Evolutionary conservation across 2,113 vertebrate genomes (phyloP).

Genomic region (Micromys minutus): DNA sequence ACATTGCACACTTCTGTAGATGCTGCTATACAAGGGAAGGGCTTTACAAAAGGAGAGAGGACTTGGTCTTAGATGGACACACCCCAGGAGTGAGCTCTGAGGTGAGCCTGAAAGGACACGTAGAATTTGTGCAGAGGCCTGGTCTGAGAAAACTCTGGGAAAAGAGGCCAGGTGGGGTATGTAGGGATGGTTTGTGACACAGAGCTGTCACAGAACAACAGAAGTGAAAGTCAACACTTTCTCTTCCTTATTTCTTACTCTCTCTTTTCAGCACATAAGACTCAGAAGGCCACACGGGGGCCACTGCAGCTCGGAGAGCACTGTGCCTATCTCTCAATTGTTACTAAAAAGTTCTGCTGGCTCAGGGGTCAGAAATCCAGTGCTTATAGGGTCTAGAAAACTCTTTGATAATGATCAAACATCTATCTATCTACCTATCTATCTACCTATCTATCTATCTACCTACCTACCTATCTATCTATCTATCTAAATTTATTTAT

Average conservation of each 20-base stretch:
- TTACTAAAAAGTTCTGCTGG: neutral
- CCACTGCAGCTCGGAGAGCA: neutral
- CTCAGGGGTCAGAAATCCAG: slow-evolving; percentile 2
- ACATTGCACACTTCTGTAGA: neutral
- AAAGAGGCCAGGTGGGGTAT: neutral
- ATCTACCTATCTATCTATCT: neutral
- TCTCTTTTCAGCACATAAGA: neutral
- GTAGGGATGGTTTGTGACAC: neutral
- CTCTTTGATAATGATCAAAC: neutral
- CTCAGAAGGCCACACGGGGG: neutral
- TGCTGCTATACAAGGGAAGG: neutral
- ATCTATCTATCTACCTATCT: neutral
- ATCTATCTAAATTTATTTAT: neutral
- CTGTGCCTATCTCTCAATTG: neutral
- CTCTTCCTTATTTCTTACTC: neutral
- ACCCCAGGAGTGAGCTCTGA: neutral
- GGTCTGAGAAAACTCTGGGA: neutral
- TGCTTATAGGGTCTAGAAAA: neutral
- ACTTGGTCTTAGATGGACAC: neutral
- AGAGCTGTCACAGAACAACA: neutral
- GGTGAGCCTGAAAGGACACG: neutral
- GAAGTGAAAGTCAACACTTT: neutral
- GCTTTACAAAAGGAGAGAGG: neutral
- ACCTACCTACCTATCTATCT: no score
- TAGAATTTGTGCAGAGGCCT: neutral